Evolutionary conservation across 2,797 vertebrate species (phyloP), one percentile per base, ranked within the genome.

Genomic region (Spinibarbus caldwelli): DNA sequence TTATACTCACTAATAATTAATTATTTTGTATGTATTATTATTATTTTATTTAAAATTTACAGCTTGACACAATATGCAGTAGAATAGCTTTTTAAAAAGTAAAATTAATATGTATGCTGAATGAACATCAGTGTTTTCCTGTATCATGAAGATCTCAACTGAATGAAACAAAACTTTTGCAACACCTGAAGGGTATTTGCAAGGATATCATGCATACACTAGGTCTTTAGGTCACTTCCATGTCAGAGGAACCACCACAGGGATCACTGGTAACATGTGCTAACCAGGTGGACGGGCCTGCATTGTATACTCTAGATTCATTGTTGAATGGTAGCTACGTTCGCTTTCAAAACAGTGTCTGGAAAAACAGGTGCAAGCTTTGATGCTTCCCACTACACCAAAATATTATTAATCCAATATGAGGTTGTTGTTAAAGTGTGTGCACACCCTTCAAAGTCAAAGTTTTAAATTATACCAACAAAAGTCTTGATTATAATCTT

Each of bases 101-200:
- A 3, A 10, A 59, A 59, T 59, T 11, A 11, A 78, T 59, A 6
- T n/a, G n/a, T n/a, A n/a, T 54, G n/a, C 6, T 43, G 0, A 21
- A 43, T 59, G 2, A 82, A 62, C 8, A 73, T 57, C 15, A 54
- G 17, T 59, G n/a, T 75, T 66, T 81, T 41, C 17, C 34, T 52
- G 10, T 67, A 71, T 54, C n/a, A 67, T 84, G 34, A 86, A 78
- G 41, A 57, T 71, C 34, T 86, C 29, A 47, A n/a, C 43, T 82
- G 67, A 62, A 12, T 57, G 68, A 41, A 64, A 71, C 21, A 34
- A 72, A 38, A 14, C 29, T 86, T 68, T 84, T 75, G 26, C 57
- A 31, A 52, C 85, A 89, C 66, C 85, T 87, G 85, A 77, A 86
- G 23, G 29, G 31, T 86, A 86, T 89, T 87, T 89, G 64, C 72